Conservation (phyloP, 64 coral and sea anemone genomes). For the Stichodactyla helianthus region DNA sequence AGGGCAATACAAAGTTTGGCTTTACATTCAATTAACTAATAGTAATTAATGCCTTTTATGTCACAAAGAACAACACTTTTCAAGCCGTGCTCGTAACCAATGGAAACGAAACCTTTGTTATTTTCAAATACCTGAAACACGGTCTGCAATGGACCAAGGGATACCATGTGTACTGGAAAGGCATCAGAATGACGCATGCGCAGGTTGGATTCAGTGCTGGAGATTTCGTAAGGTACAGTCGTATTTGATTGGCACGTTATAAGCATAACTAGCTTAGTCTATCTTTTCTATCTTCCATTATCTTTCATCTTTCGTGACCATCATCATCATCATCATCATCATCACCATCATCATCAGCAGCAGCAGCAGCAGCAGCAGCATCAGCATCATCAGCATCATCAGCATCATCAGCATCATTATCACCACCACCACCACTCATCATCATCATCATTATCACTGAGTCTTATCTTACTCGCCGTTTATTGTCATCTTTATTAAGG, state of each 20-base stretch:
- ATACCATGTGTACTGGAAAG: conserved; percentile 47
- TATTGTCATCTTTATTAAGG: background rate
- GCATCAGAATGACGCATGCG: conserved; percentile 28
- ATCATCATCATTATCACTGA: too few species aligned
- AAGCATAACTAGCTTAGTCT: background rate
- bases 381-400: background rate
- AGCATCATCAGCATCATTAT: too few species aligned
- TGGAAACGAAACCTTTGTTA: conserved; percentile 49
- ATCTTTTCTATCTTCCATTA: too few species aligned
- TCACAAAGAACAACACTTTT: conserved; percentile 62
- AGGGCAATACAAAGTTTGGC: too few species aligned
- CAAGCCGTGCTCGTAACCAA: conserved; percentile 77
- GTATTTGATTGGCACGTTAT: background rate
- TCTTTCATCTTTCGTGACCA: background rate
- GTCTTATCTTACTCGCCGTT: background rate
- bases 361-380: background rate
- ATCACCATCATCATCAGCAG: background rate
- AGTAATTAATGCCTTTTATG: background rate
- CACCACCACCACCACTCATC: too few species aligned
- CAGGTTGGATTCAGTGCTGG: conserved; percentile 79
- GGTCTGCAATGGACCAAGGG: conserved; percentile 80
- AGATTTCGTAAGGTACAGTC: conserved; percentile 55
- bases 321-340: background rate
- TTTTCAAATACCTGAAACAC: conserved; percentile 57
- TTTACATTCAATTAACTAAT: background rate